phyloP scores from a whole-genome alignment of 2,888 invertebrate species.

The Macropis europaea region DNA sequence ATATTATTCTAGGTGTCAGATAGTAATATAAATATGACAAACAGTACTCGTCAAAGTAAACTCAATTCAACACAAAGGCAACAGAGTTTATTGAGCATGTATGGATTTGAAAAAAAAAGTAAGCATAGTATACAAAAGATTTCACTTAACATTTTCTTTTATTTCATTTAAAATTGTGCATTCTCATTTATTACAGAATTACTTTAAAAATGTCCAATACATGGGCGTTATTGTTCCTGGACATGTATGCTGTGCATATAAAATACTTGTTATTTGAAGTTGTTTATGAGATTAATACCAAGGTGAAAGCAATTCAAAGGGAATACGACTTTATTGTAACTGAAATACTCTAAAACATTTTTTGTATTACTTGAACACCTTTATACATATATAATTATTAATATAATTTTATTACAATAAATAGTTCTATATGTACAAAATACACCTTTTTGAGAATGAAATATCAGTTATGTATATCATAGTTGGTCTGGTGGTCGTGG shows the following conservation, averaged over 20 bases:
- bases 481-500: slow-evolving; percentile 92
- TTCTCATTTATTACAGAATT: slow-evolving; percentile 15
- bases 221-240: background rate
- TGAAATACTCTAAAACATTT: background rate
- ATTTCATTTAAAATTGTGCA: background rate
- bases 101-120: slow-evolving; percentile 82
- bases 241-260: background rate
- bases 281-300: background rate
- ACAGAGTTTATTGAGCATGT: slow-evolving; percentile 85
- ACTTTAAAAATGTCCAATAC: background rate
- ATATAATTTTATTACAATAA: background rate
- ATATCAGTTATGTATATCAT: slow-evolving; percentile 13
- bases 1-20: slow-evolving; percentile 33
- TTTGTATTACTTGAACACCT: no score
- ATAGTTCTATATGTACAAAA: background rate
- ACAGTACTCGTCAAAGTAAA: slow-evolving; percentile 71
- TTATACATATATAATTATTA: no score
- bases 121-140: slow-evolving; percentile 8
- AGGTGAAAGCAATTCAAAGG: background rate
- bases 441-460: background rate
- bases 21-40: slow-evolving; percentile 65
- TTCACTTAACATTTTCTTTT: background rate
- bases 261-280: background rate
- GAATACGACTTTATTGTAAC: background rate
- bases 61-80: slow-evolving; percentile 79